phyloP scores from a whole-genome alignment of 2,888 invertebrate genomes.

The Noctuana brunneofusca region DNA sequence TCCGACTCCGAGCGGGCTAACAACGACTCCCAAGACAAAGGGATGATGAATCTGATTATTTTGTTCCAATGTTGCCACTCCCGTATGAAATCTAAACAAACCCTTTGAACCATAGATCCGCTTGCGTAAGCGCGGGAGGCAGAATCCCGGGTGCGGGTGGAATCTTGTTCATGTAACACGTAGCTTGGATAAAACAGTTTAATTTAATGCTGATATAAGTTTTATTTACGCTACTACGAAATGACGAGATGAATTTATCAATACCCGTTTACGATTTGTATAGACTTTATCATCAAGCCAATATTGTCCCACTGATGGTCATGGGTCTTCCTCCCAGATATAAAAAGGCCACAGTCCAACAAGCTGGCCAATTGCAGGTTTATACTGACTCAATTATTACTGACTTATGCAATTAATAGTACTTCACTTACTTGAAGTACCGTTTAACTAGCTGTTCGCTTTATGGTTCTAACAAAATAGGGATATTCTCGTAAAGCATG shows the following conservation, averaged over 20 bases:
- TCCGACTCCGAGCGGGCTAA: conserved; percentile 58
- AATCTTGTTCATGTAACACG: conserved; percentile 9
- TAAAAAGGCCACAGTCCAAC: too few species aligned
- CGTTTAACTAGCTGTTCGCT: neutral
- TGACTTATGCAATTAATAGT: too few species aligned
- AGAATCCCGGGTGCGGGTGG: too few species aligned
- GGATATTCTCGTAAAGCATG: conserved; percentile 34
- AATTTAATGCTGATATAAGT: conserved; percentile 8
- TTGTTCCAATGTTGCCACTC: conserved; percentile 55
- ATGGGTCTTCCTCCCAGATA: too few species aligned
- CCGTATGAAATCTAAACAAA: conserved; percentile 57
- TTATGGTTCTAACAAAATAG: conserved; percentile 4
- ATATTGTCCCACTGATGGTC: too few species aligned
- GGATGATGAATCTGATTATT: conserved; percentile 72
- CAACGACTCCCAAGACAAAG: conserved; percentile 66
- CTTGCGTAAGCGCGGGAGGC: neutral
- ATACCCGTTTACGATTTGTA: neutral
- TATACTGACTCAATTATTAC: too few species aligned
- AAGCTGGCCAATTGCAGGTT: too few species aligned
- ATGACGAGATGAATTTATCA: neutral
- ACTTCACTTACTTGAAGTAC: too few species aligned
- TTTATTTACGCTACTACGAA: conserved; percentile 6
- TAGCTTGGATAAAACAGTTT: conserved; percentile 15
- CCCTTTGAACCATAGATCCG: conserved; percentile 28
- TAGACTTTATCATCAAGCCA: neutral